A percentile compares a stretch with the other conserved stretches of the same genome.
Conservation (phyloP, 2,113 vertebrate genomes). For the Columba janthina region DNA sequence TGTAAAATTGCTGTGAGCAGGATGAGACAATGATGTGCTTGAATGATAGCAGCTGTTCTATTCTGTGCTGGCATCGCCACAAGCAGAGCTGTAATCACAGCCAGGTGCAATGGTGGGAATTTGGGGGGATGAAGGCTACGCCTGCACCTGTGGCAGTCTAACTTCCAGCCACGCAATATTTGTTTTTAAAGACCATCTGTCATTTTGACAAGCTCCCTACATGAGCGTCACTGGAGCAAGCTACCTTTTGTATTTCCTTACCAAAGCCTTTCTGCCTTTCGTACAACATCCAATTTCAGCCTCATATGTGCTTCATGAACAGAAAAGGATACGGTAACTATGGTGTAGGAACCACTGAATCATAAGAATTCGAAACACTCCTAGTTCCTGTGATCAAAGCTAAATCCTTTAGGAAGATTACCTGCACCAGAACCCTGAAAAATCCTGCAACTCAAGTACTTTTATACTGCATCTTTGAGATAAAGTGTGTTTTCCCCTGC, state of each 20-base stretch:
- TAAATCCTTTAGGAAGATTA: conserved; percentile 86
- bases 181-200: conserved; percentile 24
- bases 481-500: neutral
- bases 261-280: neutral
- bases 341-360: conserved; percentile 42
- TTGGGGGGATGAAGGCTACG: neutral
- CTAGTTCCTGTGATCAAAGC: conserved; percentile 68
- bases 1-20: conserved; percentile 12
- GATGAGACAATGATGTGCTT: conserved; percentile 21
- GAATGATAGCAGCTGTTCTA: conserved; percentile 36
- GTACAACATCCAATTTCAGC: conserved; percentile 4
- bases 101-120: conserved; percentile 42
- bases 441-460: conserved; percentile 69
- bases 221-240: neutral
- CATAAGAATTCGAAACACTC: conserved; percentile 61
- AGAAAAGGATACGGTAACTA: conserved; percentile 23
- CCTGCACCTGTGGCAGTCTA: conserved; percentile 43
- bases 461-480: conserved; percentile 28
- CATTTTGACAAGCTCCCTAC: conserved; percentile 33
- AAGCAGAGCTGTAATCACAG: conserved; percentile 26
- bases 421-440: conserved; percentile 69
- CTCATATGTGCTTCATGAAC: neutral
- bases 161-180: neutral
- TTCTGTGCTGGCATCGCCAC: neutral
- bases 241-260: neutral